Evolutionary conservation across 2,888 invertebrate genomes (phyloP).

Genomic region (Liopterus haemorrhoidalis): DNA sequence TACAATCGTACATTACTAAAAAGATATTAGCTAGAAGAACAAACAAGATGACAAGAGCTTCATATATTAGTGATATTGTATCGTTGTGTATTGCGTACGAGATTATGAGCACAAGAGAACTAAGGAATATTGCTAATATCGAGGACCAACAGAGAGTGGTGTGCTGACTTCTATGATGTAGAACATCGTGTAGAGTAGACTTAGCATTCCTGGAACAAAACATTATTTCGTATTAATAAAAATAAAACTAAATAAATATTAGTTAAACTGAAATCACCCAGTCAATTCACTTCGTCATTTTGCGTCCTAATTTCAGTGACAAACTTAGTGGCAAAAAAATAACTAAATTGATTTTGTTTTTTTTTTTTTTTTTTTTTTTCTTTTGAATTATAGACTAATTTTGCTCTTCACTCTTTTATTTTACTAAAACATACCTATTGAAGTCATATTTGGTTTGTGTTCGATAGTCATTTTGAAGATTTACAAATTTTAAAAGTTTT

Average conservation of each 20-base stretch:
- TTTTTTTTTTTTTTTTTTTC: too few species aligned
- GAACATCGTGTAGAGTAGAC: constrained; percentile 50
- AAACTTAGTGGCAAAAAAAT: too few species aligned
- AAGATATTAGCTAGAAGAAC: constrained; percentile 52
- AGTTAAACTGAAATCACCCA: neutral
- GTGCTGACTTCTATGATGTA: constrained; percentile 53
- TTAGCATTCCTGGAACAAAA: constrained; percentile 44
- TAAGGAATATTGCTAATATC: constrained; percentile 51
- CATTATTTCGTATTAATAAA: constrained; percentile 33
- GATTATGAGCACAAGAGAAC: constrained; percentile 50
- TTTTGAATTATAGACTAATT: too few species aligned
- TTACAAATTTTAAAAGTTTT: too few species aligned
- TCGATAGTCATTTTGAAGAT: too few species aligned
- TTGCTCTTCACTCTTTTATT: too few species aligned
- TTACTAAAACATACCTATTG: too few species aligned
- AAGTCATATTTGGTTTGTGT: too few species aligned
- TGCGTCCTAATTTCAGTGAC: too few species aligned
- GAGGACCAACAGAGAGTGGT: constrained; percentile 65
- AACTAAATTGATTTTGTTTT: too few species aligned
- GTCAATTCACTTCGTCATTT: too few species aligned
- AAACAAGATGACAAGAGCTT: constrained; percentile 51
- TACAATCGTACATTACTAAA: constrained; percentile 60
- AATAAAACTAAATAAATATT: neutral
- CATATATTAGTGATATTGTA: constrained; percentile 48
- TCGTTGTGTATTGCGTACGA: constrained; percentile 43